Percentiles rank a stretch among this genome's conserved stretches.
phyloP scores from a whole-genome alignment of 1,140 invertebrate species.

The Battus philenor region DNA sequence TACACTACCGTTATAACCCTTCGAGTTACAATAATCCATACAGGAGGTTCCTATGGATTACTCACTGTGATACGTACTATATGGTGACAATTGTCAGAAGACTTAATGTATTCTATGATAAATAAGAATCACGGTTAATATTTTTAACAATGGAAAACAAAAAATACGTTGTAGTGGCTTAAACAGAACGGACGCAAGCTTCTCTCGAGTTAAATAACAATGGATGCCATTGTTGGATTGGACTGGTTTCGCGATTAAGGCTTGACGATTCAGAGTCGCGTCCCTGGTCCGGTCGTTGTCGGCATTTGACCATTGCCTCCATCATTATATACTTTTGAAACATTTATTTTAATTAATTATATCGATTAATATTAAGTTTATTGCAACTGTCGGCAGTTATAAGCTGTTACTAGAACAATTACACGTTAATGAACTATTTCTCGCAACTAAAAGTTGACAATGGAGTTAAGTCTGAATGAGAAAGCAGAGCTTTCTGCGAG shows the following conservation, averaged over 20 bases:
- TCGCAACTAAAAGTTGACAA: constrained; percentile 23
- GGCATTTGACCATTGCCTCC: constrained; percentile 28
- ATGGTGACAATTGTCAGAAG: too few relatives aligned
- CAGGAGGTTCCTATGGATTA: too few relatives aligned
- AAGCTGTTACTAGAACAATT: background rate
- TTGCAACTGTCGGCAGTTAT: background rate
- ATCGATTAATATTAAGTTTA: too few relatives aligned
- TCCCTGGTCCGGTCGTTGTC: constrained; percentile 18
- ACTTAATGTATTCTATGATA: too few relatives aligned
- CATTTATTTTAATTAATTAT: too few relatives aligned
- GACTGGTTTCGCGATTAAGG: constrained; percentile 44
- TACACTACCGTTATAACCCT: too few relatives aligned
- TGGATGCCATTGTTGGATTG: constrained; percentile 41
- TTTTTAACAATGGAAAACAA: too few relatives aligned
- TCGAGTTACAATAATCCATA: too few relatives aligned
- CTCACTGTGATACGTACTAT: too few relatives aligned
- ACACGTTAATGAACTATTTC: background rate
- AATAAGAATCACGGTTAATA: too few relatives aligned
- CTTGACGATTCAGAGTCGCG: constrained; percentile 30
- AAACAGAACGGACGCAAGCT: constrained; percentile 20
- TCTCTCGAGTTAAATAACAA: constrained; percentile 41
- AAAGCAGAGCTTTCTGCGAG: constrained; percentile 34
- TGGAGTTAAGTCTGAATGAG: constrained; percentile 30
- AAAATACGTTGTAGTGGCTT: too few relatives aligned
- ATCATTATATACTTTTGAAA: constrained; percentile 8